phyloP scores from a whole-genome alignment of 1,140 invertebrate genomes.

The Drosophila parabipectinata region DNA sequence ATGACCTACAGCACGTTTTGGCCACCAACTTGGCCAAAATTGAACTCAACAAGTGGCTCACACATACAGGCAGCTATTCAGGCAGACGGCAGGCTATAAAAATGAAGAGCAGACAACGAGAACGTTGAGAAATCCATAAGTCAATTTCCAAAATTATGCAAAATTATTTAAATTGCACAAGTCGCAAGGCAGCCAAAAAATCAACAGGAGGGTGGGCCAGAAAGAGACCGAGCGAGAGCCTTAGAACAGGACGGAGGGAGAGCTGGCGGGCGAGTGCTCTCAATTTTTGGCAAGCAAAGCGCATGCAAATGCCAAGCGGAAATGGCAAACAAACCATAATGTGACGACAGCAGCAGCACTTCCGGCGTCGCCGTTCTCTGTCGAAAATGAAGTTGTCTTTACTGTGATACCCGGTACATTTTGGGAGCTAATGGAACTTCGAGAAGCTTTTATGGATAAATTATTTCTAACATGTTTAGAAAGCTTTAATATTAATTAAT shows the following conservation, averaged over 20 bases:
- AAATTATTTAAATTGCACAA: conserved; percentile 83
- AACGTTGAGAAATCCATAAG: conserved; percentile 77
- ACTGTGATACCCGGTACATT: not conserved
- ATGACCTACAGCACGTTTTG: conserved; percentile 76
- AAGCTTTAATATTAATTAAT: not conserved
- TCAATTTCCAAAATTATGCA: conserved; percentile 84
- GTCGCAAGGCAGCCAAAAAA: conserved; percentile 56
- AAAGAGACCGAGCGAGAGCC: conserved; percentile 4
- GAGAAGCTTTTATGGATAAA: no score
- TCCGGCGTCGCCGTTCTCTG: conserved; percentile 56
- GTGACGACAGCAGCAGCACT: conserved; percentile 70
- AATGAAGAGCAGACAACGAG: conserved; percentile 64
- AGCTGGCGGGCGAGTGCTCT: conserved; percentile 24
- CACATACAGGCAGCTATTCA: conserved; percentile 10
- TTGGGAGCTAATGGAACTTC: not conserved
- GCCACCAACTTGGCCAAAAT: conserved; percentile 19
- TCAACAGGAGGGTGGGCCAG: conserved; percentile 53
- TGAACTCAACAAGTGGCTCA: conserved; percentile 69
- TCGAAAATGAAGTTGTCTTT: conserved; percentile 52
- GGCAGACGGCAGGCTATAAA: conserved; percentile 46
- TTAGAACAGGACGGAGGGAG: conserved; percentile 8
- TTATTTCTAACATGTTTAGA: no score
- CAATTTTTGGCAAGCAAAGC: conserved; percentile 56
- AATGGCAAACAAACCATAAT: conserved; percentile 83
- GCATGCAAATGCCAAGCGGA: conserved; percentile 80